Conservation (phyloP, 1,140 invertebrate genomes). For the Euwallacea fornicatus region DNA sequence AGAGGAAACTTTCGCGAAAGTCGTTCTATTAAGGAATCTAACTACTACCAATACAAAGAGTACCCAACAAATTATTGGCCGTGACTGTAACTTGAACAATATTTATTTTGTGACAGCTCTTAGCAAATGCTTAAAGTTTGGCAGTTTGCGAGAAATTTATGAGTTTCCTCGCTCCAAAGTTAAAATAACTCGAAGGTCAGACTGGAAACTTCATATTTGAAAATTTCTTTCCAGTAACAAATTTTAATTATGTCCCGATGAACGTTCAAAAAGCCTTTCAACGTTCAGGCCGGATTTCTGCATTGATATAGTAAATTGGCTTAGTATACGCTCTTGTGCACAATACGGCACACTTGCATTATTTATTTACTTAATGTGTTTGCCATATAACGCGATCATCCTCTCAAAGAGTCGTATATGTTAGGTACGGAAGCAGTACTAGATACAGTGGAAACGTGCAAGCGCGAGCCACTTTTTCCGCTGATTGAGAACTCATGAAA, state of each 20-base stretch:
- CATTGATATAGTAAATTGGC: no score
- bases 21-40: conserved; percentile 1
- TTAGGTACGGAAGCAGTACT: no score
- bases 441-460: no score
- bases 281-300: no score
- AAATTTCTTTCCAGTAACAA: neutral
- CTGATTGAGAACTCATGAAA: no score
- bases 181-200: conserved; percentile 1
- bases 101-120: conserved; percentile 23
- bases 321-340: no score
- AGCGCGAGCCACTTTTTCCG: no score
- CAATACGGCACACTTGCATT: no score
- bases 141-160: conserved; percentile 16
- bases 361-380: no score
- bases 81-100: conserved; percentile 11
- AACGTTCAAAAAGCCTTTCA: no score
- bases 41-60: conserved; percentile 1
- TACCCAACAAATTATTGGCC: conserved; percentile 11
- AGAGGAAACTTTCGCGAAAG: neutral
- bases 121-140: conserved; percentile 17
- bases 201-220: conserved; percentile 11
- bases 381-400: no score
- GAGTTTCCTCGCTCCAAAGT: conserved; percentile 5
- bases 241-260: neutral
- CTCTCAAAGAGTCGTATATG: no score